Evolutionary conservation across 2,888 invertebrate genomes (phyloP).

Genomic region (Malthinus seriepunctatus): DNA sequence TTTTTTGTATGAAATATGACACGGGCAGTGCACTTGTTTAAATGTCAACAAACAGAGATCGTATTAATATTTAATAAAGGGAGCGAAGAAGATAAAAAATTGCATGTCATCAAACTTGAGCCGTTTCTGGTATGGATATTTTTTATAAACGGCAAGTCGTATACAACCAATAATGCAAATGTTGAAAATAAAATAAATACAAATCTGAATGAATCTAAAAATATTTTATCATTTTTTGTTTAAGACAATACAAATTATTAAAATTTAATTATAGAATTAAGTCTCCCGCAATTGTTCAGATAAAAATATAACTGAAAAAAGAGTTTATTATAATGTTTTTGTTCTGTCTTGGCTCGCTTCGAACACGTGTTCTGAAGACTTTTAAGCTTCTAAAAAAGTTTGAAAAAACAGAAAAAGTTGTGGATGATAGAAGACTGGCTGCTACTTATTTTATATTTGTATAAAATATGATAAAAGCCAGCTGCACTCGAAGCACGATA

Average conservation of each 20-base stretch:
- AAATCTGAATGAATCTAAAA: too few species aligned
- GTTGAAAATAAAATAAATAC: too few species aligned
- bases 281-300: constrained; percentile 29
- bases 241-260: too few species aligned
- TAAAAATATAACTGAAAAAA: constrained; percentile 32
- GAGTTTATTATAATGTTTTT: constrained; percentile 32
- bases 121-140: constrained; percentile 16
- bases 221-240: too few species aligned
- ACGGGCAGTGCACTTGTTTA: constrained; percentile 1
- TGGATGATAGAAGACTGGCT: constrained; percentile 23
- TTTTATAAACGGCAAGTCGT: constrained; percentile 1
- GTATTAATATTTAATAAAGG: background rate
- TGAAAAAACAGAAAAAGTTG: constrained; percentile 24
- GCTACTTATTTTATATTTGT: constrained; percentile 31
- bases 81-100: background rate
- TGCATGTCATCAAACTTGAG: constrained; percentile 16
- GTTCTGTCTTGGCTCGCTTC: constrained; percentile 34
- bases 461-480: constrained; percentile 33
- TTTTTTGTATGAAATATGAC: constrained; percentile 3
- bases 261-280: background rate
- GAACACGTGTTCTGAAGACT: constrained; percentile 35
- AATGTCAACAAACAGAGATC: constrained; percentile 5
- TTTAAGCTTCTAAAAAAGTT: constrained; percentile 24
- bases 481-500: constrained; percentile 24
- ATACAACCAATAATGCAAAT: too few species aligned